Conservation (phyloP, 2,797 vertebrate genomes). For the Tadarida brasiliensis region DNA sequence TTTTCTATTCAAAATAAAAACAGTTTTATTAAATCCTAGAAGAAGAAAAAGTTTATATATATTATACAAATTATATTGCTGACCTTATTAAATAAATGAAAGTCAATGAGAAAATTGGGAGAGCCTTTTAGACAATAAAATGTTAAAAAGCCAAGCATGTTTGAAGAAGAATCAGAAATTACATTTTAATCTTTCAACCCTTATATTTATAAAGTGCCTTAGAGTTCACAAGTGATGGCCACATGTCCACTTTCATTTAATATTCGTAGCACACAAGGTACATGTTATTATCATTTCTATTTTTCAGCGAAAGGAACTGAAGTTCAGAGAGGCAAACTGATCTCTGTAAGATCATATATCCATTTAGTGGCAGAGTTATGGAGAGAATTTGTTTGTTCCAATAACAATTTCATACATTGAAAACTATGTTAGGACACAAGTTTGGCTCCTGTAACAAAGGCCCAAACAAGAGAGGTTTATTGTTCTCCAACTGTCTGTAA, state of each 20-base stretch:
- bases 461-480: not conserved
- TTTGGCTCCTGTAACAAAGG: not conserved
- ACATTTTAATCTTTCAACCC: constrained; percentile 78
- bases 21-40: constrained; percentile 52
- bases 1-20: constrained; percentile 68
- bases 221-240: constrained; percentile 70
- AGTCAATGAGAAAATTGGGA: constrained; percentile 74
- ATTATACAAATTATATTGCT: constrained; percentile 66
- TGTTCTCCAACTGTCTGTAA: not conserved
- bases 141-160: constrained; percentile 77
- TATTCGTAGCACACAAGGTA: constrained; percentile 58
- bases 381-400: constrained; percentile 6
- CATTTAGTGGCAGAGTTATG: constrained; percentile 43
- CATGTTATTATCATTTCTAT: constrained; percentile 63
- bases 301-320: constrained; percentile 49
- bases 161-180: constrained; percentile 73
- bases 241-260: constrained; percentile 45
- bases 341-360: constrained; percentile 50
- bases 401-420: not conserved
- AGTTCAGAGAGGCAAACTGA: constrained; percentile 39
- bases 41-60: constrained; percentile 59
- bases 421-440: not conserved
- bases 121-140: constrained; percentile 76
- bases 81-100: constrained; percentile 78
- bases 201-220: constrained; percentile 76